phyloP scores from a whole-genome alignment of 2,113 vertebrate species.

The Todiramphus saurophagus region DNA sequence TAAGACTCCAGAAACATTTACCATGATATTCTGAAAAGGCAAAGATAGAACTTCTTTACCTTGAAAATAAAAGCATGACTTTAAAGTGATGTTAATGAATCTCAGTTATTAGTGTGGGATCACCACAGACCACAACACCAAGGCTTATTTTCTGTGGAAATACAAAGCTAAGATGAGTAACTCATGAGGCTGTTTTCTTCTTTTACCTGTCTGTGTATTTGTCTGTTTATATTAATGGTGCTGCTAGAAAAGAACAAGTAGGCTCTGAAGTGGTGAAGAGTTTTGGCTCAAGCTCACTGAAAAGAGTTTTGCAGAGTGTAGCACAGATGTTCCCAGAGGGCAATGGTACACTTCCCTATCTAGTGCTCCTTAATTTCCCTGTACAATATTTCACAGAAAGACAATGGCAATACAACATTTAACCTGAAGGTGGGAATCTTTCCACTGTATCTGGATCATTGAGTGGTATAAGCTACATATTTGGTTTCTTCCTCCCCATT shows the following conservation, averaged over 20 bases:
- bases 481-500: background rate
- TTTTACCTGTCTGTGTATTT: background rate
- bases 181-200: background rate
- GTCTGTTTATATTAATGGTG: background rate
- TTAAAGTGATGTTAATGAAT: background rate
- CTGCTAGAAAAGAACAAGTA: background rate
- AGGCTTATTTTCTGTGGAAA: background rate
- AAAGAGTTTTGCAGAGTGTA: background rate
- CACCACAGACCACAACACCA: background rate
- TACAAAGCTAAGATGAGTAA: background rate
- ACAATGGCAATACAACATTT: background rate
- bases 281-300: background rate
- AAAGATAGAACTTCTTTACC: background rate
- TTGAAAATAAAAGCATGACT: background rate
- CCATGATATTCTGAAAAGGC: background rate
- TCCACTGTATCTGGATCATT: background rate
- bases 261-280: background rate
- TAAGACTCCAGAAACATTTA: background rate
- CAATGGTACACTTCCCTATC: background rate
- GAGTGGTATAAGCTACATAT: background rate
- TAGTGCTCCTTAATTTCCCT: background rate
- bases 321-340: background rate
- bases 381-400: background rate
- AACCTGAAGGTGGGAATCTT: conserved; percentile 29
- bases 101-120: background rate